Percentiles rank a stretch among this genome's conserved stretches.
Conservation (phyloP, 2,888 invertebrate genomes). For the Aleiodes testaceus region DNA sequence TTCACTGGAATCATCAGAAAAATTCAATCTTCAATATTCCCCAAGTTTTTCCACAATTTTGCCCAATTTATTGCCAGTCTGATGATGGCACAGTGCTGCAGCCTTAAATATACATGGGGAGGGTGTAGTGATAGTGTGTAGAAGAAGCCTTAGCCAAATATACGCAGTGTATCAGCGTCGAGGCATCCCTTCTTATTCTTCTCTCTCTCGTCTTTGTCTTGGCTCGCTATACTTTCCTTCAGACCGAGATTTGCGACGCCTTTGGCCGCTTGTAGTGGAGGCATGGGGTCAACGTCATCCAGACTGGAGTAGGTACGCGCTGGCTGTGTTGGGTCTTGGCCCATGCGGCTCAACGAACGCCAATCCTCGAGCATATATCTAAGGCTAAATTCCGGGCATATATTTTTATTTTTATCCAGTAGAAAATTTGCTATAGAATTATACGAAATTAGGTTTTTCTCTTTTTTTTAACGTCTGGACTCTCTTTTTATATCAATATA, state of each 20-base stretch:
- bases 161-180: slow-evolving; percentile 73
- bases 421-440: slow-evolving; percentile 10
- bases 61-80: neutral
- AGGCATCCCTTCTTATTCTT: slow-evolving; percentile 65
- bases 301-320: slow-evolving; percentile 48
- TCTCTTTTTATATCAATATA: too few relatives aligned
- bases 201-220: slow-evolving; percentile 59
- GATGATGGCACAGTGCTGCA: too few relatives aligned
- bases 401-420: slow-evolving; percentile 8
- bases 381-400: neutral
- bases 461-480: slow-evolving; percentile 17
- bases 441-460: slow-evolving; percentile 7
- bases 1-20: too few relatives aligned
- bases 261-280: slow-evolving; percentile 57
- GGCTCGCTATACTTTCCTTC: slow-evolving; percentile 24
- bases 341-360: slow-evolving; percentile 1
- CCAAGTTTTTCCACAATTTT: too few relatives aligned
- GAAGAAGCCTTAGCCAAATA: slow-evolving; percentile 64
- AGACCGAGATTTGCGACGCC: slow-evolving; percentile 13
- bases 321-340: slow-evolving; percentile 41
- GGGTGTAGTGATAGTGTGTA: slow-evolving; percentile 24
- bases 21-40: too few relatives aligned
- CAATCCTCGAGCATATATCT: slow-evolving; percentile 9
- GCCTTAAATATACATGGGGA: neutral
- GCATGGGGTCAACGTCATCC: slow-evolving; percentile 71